Evolutionary conservation across 2,113 vertebrate species (phyloP).

Genomic region (Sus scrofa): T2T-Sscrofa CM000812.6:159156001-159156500

Average conservation of each 20-base stretch:
- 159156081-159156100: neutral
- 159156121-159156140: neutral
- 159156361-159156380: neutral
- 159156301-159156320: neutral
- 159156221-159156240: neutral
- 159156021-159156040: neutral
- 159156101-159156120: neutral
- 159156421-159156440: neutral
- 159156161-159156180: neutral
- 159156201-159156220: neutral
- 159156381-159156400: neutral
- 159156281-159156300: neutral
- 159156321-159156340: neutral
- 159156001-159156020: rapidly evolving
- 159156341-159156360: neutral
- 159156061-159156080: neutral
- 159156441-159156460: neutral
- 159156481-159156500: neutral
- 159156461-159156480: neutral
- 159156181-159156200: neutral
- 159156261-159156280: neutral
- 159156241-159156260: neutral
- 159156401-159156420: neutral
- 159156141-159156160: neutral
- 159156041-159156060: neutral